phyloP scores from a whole-genome alignment of 2,888 invertebrate genomes.

The Heliconius ismenius region DNA sequence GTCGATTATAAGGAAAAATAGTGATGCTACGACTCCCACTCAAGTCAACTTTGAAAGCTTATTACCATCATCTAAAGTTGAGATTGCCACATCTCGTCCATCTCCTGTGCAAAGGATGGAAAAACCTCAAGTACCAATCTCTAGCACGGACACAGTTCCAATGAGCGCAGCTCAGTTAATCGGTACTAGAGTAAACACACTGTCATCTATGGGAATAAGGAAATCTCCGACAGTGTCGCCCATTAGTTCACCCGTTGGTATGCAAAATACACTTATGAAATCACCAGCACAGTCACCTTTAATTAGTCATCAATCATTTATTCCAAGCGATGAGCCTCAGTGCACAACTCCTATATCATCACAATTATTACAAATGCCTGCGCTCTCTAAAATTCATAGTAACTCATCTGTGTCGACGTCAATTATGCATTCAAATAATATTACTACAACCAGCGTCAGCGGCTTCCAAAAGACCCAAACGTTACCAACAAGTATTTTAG shows the following conservation, averaged over 20 bases:
- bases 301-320: conserved; percentile 61
- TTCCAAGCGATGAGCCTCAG: conserved; percentile 59
- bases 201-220: conserved; percentile 66
- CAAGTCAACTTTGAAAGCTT: conserved; percentile 80
- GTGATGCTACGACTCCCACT: conserved; percentile 69
- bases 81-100: conserved; percentile 68
- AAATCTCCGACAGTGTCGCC: conserved; percentile 77
- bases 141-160: conserved; percentile 60
- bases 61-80: conserved; percentile 77
- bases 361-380: conserved; percentile 79
- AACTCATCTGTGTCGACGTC: conserved; percentile 58
- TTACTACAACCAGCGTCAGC: conserved; percentile 68
- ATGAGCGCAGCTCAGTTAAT: conserved; percentile 70
- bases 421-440: conserved; percentile 69
- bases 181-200: conserved; percentile 69
- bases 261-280: conserved; percentile 69
- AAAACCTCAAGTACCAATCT: conserved; percentile 57
- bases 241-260: conserved; percentile 67
- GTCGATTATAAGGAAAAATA: conserved; percentile 73
- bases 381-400: conserved; percentile 73
- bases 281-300: conserved; percentile 73
- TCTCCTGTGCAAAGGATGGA: conserved; percentile 70
- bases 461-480: conserved; percentile 67
- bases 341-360: conserved; percentile 59
- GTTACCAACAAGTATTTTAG: conserved; percentile 74